phyloP scores from a whole-genome alignment of 2,888 invertebrate genomes.

The Polia nebulosa region DNA sequence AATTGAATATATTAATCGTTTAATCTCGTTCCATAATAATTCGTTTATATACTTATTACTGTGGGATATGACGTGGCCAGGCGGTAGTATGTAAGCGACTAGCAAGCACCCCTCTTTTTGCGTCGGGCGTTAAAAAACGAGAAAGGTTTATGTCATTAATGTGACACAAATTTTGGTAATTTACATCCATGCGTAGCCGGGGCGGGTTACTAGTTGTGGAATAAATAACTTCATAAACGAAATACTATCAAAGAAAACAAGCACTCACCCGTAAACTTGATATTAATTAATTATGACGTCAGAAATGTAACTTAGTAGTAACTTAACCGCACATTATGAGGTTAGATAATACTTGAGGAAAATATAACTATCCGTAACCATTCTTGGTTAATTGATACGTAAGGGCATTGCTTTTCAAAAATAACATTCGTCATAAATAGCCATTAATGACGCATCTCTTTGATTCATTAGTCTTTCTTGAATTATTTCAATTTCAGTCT shows the following conservation, averaged over 20 bases:
- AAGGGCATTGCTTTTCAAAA: slow-evolving; percentile 1
- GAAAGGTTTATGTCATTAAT: too few species aligned
- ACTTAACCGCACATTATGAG: not conserved
- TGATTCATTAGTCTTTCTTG: not conserved
- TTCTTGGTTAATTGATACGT: slow-evolving; percentile 11
- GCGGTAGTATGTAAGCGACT: too few species aligned
- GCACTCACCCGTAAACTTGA: not conserved
- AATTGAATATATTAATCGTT: too few species aligned
- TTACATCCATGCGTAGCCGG: too few species aligned
- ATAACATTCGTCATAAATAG: not conserved
- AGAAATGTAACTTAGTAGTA: not conserved
- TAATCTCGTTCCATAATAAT: too few species aligned
- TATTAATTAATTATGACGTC: not conserved
- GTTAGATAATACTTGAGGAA: slow-evolving; percentile 16
- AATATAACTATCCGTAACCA: not conserved
- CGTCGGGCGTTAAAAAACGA: too few species aligned
- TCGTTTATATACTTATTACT: too few species aligned
- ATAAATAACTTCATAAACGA: too few species aligned
- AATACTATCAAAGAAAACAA: not conserved
- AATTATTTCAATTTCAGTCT: not conserved
- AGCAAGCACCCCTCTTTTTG: too few species aligned
- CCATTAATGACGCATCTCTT: slow-evolving; percentile 4
- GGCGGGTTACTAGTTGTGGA: too few species aligned
- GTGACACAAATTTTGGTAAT: too few species aligned
- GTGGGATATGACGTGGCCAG: too few species aligned